These are phyloP conservation scores for Rotaria macrura DNA, from an alignment of 2,888 invertebrate species.

Conservation along the genomic window DNA sequence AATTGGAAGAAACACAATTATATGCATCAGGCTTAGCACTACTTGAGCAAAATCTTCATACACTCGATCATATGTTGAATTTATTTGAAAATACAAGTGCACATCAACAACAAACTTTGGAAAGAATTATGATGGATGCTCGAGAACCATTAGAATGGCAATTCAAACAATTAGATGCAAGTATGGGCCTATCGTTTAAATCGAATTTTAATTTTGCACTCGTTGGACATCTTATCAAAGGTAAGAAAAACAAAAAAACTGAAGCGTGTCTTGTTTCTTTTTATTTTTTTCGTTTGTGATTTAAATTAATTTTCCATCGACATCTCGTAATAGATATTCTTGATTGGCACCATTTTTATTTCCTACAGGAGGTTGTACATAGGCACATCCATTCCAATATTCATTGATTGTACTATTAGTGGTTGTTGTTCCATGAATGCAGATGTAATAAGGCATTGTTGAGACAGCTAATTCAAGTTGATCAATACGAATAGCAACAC, in stretches of 20 bases:
- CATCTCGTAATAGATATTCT: neutral
- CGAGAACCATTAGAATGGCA: constrained; percentile 91
- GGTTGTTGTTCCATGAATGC: neutral
- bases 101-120: constrained; percentile 72
- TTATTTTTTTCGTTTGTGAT: no score
- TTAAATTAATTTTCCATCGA: no score
- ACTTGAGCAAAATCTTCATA: constrained; percentile 88
- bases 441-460: neutral
- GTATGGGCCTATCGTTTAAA: constrained; percentile 85
- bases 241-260: constrained; percentile 7
- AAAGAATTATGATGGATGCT: constrained; percentile 82
- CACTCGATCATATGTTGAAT: constrained; percentile 58
- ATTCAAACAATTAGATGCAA: constrained; percentile 89
- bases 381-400: neutral
- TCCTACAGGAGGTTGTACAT: neutral
- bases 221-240: constrained; percentile 85
- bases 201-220: constrained; percentile 81
- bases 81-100: constrained; percentile 50
- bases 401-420: neutral
- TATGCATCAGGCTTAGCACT: constrained; percentile 87
- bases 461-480: neutral
- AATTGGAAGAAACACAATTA: constrained; percentile 78
- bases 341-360: neutral
- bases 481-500: neutral
- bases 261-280: no score